phyloP scores from a whole-genome alignment of 2,797 vertebrate genomes.

The Phrynocephalus forsythii region DNA sequence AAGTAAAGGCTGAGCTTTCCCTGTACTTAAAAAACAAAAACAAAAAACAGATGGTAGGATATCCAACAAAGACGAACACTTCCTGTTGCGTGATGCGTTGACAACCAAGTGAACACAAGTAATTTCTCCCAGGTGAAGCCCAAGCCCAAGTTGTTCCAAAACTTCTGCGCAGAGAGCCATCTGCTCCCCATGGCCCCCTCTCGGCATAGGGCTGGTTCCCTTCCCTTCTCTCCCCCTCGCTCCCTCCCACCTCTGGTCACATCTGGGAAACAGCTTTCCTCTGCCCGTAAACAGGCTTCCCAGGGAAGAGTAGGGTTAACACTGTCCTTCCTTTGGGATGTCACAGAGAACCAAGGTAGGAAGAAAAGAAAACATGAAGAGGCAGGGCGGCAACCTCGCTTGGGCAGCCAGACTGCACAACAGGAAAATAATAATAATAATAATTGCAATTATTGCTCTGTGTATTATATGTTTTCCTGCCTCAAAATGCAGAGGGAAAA shows the following conservation, averaged over 20 bases:
- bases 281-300: constrained; percentile 60
- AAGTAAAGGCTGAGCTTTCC: neutral
- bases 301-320: constrained; percentile 60
- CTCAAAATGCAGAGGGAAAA: neutral
- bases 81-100: accelerated
- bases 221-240: no score
- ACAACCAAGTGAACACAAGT: neutral
- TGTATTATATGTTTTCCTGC: neutral
- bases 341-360: constrained; percentile 64
- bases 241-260: constrained; percentile 49
- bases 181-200: constrained; percentile 50
- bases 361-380: constrained; percentile 40
- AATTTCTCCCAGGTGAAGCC: neutral
- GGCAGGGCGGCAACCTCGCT: constrained; percentile 47
- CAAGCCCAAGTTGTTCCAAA: constrained; percentile 50
- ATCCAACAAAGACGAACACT: neutral
- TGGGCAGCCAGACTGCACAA: constrained; percentile 31
- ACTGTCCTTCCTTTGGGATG: constrained; percentile 55
- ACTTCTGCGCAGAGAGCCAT: constrained; percentile 1
- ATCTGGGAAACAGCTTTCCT: constrained; percentile 69
- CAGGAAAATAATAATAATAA: constrained; percentile 29
- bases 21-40: no score
- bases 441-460: neutral
- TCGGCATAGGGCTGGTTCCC: constrained; percentile 24
- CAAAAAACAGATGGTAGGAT: neutral